Conservation (phyloP, 1,140 invertebrate genomes). For the Bactericera cockerelli region DNA sequence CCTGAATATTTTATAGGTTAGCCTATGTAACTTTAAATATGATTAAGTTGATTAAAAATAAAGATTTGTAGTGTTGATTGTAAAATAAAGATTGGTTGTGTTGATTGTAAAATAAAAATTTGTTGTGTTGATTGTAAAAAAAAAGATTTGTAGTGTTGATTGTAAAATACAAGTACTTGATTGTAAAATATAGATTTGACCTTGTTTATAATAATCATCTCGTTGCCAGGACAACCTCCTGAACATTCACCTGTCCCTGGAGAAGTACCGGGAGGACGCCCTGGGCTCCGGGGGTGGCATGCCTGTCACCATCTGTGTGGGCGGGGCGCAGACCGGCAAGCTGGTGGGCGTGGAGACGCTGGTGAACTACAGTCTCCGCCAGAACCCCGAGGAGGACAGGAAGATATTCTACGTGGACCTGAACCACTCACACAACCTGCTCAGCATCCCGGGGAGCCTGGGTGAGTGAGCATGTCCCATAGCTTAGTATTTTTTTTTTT, state of each 20-base stretch:
- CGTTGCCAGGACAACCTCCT: background rate
- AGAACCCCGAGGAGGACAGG: background rate
- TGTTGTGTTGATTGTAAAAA: too few species aligned
- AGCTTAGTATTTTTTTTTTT: too few species aligned
- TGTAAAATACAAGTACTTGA: background rate
- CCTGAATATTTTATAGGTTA: too few species aligned
- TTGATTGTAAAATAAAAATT: too few species aligned
- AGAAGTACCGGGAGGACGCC: background rate
- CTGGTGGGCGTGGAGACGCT: background rate
- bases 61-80: too few species aligned
- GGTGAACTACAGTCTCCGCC: background rate
- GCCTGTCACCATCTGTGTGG: background rate
- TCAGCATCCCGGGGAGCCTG: background rate
- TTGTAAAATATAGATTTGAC: background rate
- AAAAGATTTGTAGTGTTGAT: background rate
- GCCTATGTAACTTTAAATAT: too few species aligned
- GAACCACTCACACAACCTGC: background rate
- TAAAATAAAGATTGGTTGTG: too few species aligned
- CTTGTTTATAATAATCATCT: background rate
- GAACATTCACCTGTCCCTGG: constrained; percentile 2
- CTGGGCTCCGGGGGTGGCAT: background rate
- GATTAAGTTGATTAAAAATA: too few species aligned
- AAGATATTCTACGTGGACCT: background rate
- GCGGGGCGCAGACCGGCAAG: background rate
- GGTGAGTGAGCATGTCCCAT: background rate